Conservation (phyloP, 2,113 vertebrate species). For the Stigmatopora nigra region DNA sequence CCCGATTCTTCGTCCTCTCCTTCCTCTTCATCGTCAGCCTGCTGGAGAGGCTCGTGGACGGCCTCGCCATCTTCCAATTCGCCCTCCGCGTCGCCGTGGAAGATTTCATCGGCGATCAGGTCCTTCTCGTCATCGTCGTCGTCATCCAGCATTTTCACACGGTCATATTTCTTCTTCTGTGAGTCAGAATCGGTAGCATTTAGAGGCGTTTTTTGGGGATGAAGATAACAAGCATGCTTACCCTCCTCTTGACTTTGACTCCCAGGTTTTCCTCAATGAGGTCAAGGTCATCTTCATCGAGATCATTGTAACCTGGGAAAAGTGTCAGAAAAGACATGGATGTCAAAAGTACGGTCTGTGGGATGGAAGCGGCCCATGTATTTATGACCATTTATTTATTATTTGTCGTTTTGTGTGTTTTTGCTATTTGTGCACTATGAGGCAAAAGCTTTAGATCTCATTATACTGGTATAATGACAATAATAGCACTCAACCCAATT, state of each 20-base stretch:
- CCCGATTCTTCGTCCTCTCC: conserved; percentile 90
- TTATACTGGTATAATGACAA: too few species aligned
- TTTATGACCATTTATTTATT: too few species aligned
- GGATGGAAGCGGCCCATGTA: too few species aligned
- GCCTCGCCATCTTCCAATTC: conserved; percentile 87
- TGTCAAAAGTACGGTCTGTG: not conserved
- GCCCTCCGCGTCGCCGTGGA: conserved; percentile 86
- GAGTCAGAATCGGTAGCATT: not conserved
- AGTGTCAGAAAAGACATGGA: not conserved
- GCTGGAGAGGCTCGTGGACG: conserved; percentile 72
- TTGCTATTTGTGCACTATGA: too few species aligned
- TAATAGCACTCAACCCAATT: too few species aligned
- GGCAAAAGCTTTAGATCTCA: too few species aligned
- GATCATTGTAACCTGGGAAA: conserved; percentile 78
- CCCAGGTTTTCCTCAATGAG: conserved; percentile 98
- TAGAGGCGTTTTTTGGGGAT: not conserved
- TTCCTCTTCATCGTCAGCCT: conserved; percentile 85
- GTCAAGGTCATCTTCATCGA: conserved; percentile 97
- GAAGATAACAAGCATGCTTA: conserved; percentile 52
- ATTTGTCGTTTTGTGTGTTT: too few species aligned
- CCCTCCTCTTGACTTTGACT: conserved; percentile 95
- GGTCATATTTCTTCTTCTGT: conserved; percentile 88
- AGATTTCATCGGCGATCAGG: conserved; percentile 91
- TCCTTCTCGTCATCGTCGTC: conserved; percentile 93
- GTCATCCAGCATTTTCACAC: conserved; percentile 89